phyloP scores from a whole-genome alignment of 2,888 invertebrate genomes.

The Rhorus exstirpatorius region DNA sequence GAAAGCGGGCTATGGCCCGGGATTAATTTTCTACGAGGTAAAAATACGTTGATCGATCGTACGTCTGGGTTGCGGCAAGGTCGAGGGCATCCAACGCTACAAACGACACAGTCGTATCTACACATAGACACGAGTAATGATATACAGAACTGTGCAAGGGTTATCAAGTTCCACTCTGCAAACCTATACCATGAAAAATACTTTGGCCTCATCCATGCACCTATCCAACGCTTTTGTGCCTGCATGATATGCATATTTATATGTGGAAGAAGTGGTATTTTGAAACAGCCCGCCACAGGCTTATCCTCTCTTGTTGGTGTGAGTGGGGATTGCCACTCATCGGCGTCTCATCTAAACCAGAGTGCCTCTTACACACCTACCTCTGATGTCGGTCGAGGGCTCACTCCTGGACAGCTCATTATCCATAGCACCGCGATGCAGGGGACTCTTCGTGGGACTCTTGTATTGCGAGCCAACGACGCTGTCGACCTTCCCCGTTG shows the following conservation, averaged over 20 bases:
- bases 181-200: too few relatives aligned
- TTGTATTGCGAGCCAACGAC: constrained; percentile 74
- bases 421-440: constrained; percentile 75
- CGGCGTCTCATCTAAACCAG: constrained; percentile 25
- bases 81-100: constrained; percentile 72
- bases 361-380: constrained; percentile 70
- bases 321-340: constrained; percentile 3
- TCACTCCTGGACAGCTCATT: constrained; percentile 82
- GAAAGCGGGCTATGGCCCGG: constrained; percentile 58
- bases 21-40: constrained; percentile 78
- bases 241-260: too few relatives aligned
- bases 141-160: too few relatives aligned
- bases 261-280: too few relatives aligned
- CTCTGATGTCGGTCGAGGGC: constrained; percentile 82
- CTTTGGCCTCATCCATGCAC: too few relatives aligned
- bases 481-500: constrained; percentile 73
- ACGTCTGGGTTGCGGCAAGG: constrained; percentile 70
- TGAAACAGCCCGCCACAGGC: too few relatives aligned
- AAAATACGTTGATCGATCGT: constrained; percentile 77
- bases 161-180: constrained; percentile 55
- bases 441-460: constrained; percentile 78
- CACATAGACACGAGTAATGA: too few relatives aligned
- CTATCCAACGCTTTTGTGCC: too few relatives aligned
- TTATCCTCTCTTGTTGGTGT: constrained; percentile 10
- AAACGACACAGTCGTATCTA: background rate